These are phyloP conservation scores for Anguilla rostrata DNA, from an alignment of 2,113 vertebrate species.

Conservation along the genomic window DNA sequence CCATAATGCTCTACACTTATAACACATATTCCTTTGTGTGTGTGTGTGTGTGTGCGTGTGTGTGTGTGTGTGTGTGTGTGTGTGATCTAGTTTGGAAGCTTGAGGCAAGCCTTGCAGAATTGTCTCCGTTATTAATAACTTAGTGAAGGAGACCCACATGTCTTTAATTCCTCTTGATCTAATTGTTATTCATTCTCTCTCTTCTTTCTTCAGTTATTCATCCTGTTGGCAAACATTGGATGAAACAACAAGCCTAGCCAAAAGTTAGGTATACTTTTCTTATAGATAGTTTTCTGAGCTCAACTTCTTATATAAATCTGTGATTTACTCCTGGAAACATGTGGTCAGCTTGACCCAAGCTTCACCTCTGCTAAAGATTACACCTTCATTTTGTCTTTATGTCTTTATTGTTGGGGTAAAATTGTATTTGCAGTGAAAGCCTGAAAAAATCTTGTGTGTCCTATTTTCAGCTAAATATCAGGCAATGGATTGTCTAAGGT, in stretches of 20 bases:
- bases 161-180: neutral
- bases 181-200: neutral
- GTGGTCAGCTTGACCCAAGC: neutral
- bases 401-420: neutral
- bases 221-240: neutral
- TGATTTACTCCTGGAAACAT: neutral
- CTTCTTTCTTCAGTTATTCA: neutral
- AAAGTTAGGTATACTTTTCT: neutral
- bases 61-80: neutral
- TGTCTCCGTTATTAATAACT: neutral
- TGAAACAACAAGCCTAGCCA: neutral
- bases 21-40: neutral
- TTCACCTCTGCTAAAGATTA: neutral
- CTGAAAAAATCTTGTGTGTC: conserved; percentile 12
- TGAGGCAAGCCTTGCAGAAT: neutral
- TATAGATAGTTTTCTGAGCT: neutral
- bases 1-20: neutral
- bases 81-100: neutral
- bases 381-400: neutral
- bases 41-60: too few relatives aligned
- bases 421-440: neutral
- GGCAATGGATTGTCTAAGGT: conserved; percentile 30
- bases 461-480: conserved; percentile 41
- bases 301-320: neutral
- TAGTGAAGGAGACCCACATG: neutral